Percentiles rank a stretch among this genome's conserved stretches.
These are phyloP conservation scores for Drosophila kanekoi DNA, from an alignment of 2,888 invertebrate species.

Conservation along the genomic window DNA sequence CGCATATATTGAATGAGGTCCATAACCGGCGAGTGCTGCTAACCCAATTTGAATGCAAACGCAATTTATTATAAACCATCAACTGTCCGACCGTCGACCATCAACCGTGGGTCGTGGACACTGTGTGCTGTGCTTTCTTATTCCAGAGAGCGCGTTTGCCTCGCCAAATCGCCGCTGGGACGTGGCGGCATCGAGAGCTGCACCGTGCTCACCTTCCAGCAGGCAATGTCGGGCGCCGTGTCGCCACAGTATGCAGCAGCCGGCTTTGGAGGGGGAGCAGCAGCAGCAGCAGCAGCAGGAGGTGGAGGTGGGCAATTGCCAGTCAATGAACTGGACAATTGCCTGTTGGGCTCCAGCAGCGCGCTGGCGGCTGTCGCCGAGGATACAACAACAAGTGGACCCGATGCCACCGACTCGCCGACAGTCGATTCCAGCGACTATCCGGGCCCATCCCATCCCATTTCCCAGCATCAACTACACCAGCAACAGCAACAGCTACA, in stretches of 20 bases:
- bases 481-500: too few relatives aligned
- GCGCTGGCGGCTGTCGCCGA: slow-evolving; percentile 67
- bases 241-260: slow-evolving; percentile 79
- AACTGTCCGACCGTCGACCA: not conserved
- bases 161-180: slow-evolving; percentile 76
- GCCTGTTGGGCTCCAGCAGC: slow-evolving; percentile 48
- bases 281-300: not conserved
- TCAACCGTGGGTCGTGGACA: slow-evolving; percentile 11
- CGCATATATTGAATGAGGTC: not conserved
- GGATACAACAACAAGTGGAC: slow-evolving; percentile 57
- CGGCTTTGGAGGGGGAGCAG: not conserved
- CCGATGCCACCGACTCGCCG: slow-evolving; percentile 51
- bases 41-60: slow-evolving; percentile 4
- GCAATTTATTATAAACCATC: slow-evolving; percentile 3
- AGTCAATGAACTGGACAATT: slow-evolving; percentile 2
- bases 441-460: not conserved
- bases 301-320: slow-evolving; percentile 1
- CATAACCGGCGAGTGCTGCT: not conserved
- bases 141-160: slow-evolving; percentile 80
- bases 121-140: slow-evolving; percentile 3
- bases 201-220: slow-evolving; percentile 82
- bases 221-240: slow-evolving; percentile 84
- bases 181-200: slow-evolving; percentile 68
- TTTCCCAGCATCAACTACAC: not conserved
- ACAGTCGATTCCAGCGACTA: slow-evolving; percentile 43